Evolutionary conservation across 2,888 invertebrate species (phyloP).

Genomic region (Athripsodes cinereus): DNA sequence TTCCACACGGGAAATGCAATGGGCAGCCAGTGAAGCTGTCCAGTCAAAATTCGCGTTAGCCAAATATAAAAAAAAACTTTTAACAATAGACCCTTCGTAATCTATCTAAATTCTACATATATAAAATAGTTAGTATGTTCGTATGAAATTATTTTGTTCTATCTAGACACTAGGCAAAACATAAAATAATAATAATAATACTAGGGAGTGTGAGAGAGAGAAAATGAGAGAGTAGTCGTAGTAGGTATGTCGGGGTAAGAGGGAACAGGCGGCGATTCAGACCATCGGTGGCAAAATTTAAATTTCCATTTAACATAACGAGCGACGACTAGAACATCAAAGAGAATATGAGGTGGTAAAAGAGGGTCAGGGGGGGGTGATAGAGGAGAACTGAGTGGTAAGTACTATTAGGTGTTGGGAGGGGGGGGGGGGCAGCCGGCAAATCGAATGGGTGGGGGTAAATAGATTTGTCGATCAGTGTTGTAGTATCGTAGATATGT

Average conservation of each 20-base stretch:
- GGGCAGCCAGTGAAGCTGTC: no score
- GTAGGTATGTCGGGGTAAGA: neutral
- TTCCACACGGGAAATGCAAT: no score
- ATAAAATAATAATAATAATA: no score
- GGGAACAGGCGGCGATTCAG: neutral
- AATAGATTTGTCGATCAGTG: slow-evolving; percentile 4
- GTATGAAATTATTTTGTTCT: no score
- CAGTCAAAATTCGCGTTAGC: no score
- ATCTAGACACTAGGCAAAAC: no score
- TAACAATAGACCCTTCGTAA: no score
- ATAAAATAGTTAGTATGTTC: no score
- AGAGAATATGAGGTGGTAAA: neutral
- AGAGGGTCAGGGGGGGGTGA: neutral
- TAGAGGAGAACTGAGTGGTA: neutral
- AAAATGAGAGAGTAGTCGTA: no score
- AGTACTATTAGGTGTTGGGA: neutral
- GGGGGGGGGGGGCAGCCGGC: neutral
- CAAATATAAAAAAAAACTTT: no score
- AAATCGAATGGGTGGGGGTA: neutral
- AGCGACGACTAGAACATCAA: slow-evolving; percentile 2
- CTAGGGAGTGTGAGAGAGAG: no score
- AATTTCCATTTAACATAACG: slow-evolving; percentile 7
- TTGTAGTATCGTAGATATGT: neutral
- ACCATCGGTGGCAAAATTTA: slow-evolving; percentile 8
- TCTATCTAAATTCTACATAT: no score